phyloP scores from a whole-genome alignment of 2,113 vertebrate species.

The Periophthalmus modestus region DNA sequence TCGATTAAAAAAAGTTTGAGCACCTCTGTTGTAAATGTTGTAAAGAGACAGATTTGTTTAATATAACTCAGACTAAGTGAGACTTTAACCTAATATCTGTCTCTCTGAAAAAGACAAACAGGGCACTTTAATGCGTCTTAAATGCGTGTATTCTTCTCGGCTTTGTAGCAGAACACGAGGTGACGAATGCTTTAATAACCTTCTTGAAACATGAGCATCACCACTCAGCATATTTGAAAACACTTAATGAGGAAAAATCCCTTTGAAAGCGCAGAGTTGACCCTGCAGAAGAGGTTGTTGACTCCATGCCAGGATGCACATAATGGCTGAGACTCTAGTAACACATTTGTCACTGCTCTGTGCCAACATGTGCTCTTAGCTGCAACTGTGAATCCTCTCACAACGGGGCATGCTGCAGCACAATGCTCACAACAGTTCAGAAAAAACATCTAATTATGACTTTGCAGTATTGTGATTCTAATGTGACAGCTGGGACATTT shows the following conservation, averaged over 20 bases:
- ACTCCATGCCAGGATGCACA: conserved; percentile 12
- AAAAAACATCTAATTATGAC: neutral
- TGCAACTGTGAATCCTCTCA: conserved; percentile 3
- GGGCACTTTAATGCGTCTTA: neutral
- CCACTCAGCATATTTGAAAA: neutral
- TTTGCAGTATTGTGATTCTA: neutral
- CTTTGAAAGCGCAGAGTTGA: conserved; percentile 2
- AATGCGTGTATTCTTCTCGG: neutral
- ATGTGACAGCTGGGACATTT: neutral
- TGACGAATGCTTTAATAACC: neutral
- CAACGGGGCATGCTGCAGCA: neutral
- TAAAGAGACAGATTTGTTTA: too few relatives aligned
- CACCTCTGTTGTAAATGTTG: too few relatives aligned
- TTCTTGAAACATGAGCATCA: conserved; percentile 1
- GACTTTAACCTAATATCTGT: too few relatives aligned
- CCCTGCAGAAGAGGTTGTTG: conserved; percentile 10
- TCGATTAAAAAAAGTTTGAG: too few relatives aligned
- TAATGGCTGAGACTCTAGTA: conserved; percentile 5
- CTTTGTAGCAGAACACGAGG: neutral
- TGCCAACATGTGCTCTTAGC: conserved; percentile 4
- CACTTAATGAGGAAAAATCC: conserved; percentile 8
- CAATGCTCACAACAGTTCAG: conserved; percentile 1
- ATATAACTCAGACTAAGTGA: too few relatives aligned
- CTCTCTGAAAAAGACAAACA: neutral
- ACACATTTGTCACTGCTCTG: conserved; percentile 8